Evolutionary conservation across 2,888 invertebrate species (phyloP).

Genomic region (Lacanobia oleracea): DNA sequence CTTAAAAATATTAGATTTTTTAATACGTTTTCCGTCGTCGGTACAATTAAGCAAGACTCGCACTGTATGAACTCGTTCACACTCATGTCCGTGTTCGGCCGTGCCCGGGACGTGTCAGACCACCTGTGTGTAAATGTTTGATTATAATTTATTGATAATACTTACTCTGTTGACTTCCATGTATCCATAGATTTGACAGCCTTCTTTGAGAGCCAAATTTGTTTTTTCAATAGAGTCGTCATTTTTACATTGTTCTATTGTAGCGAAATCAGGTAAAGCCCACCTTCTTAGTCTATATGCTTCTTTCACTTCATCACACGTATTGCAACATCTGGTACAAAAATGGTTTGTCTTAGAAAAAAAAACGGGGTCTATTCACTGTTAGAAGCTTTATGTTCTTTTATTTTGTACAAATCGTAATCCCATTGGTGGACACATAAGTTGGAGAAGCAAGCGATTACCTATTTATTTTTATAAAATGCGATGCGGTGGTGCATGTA

Average conservation of each 20-base stretch:
- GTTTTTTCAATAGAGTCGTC: conserved; percentile 94
- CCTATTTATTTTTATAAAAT: too few relatives aligned
- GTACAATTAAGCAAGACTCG: too few relatives aligned
- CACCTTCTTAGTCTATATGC: conserved; percentile 97
- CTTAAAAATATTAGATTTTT: too few relatives aligned
- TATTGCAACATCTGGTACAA: conserved; percentile 96
- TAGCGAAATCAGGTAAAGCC: conserved; percentile 95
- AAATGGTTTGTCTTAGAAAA: conserved; percentile 7
- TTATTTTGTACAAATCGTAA: too few relatives aligned
- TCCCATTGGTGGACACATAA: too few relatives aligned
- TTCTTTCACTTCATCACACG: conserved; percentile 98
- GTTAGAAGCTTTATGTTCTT: too few relatives aligned
- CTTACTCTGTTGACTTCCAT: conserved; percentile 97
- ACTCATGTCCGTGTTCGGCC: too few relatives aligned
- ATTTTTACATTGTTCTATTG: conserved; percentile 97
- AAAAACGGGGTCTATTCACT: not conserved
- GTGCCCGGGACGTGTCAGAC: too few relatives aligned
- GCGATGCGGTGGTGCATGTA: too few relatives aligned
- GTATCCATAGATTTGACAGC: conserved; percentile 98
- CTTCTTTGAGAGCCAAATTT: conserved; percentile 96
- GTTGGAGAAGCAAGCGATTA: too few relatives aligned
- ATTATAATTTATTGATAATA: conserved; percentile 15
- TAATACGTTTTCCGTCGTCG: too few relatives aligned
- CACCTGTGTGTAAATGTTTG: not conserved
- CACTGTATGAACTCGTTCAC: too few relatives aligned